Conservation (phyloP, 2,113 vertebrate genomes). For the Barnardius zonarius region DNA sequence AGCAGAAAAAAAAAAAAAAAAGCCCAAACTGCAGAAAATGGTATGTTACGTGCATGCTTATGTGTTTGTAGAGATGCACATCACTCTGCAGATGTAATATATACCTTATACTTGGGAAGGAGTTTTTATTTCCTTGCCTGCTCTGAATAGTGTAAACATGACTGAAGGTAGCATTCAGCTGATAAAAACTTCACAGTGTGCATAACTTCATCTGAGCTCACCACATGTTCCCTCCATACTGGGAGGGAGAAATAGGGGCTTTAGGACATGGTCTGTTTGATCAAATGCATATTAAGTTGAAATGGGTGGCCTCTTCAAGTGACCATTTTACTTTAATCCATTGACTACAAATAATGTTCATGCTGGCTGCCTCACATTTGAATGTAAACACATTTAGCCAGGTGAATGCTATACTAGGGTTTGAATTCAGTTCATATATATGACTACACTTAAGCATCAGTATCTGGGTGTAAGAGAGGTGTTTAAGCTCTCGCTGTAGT, state of each 20-base stretch:
- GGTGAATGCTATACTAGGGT: background rate
- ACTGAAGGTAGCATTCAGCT: background rate
- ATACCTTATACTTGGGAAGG: background rate
- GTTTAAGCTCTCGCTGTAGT: background rate
- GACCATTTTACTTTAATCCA: background rate
- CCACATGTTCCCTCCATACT: background rate
- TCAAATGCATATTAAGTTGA: background rate
- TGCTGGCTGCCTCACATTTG: background rate
- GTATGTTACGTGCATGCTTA: background rate
- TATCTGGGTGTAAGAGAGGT: background rate
- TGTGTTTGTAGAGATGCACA: background rate
- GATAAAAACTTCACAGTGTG: background rate
- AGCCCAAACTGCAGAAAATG: background rate
- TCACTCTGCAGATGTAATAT: background rate
- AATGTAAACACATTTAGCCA: background rate
- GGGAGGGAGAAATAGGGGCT: accelerated
- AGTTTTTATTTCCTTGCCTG: background rate
- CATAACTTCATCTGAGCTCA: background rate
- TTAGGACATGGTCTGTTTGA: background rate
- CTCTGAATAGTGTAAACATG: background rate
- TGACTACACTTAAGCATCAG: accelerated
- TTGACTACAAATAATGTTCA: background rate
- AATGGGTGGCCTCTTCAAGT: background rate
- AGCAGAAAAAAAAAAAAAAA: background rate
- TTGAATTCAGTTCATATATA: background rate